These are phyloP conservation scores for Mellilla xanthometata DNA, from an alignment of 2,888 invertebrate species.

Conservation along the genomic window DNA sequence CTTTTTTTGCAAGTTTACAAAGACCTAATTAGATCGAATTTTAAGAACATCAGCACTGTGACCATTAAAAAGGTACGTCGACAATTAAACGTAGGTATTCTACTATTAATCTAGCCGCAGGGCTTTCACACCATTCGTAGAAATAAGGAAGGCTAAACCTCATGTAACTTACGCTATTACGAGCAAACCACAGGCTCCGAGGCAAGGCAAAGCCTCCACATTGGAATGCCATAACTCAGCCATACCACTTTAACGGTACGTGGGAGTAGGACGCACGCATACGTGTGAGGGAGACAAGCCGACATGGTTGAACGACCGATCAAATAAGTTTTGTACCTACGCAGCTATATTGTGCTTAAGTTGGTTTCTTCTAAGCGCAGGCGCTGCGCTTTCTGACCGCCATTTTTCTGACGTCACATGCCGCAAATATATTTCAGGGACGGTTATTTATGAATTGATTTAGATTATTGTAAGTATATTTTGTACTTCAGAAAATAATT, in stretches of 20 bases:
- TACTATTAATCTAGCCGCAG: too few relatives aligned
- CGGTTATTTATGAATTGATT: too few relatives aligned
- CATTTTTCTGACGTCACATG: constrained; percentile 46
- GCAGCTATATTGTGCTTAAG: constrained; percentile 71
- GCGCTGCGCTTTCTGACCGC: constrained; percentile 60
- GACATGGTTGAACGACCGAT: constrained; percentile 82
- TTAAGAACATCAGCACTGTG: too few relatives aligned
- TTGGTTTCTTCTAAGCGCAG: constrained; percentile 74
- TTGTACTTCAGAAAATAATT: too few relatives aligned
- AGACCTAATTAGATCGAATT: too few relatives aligned
- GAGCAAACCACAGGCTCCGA: constrained; percentile 66
- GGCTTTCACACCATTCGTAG: too few relatives aligned
- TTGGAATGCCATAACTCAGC: constrained; percentile 80
- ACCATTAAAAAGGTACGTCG: too few relatives aligned
- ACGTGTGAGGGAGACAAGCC: constrained; percentile 49
- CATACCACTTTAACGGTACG: constrained; percentile 79
- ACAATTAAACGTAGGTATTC: too few relatives aligned
- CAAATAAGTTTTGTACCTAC: constrained; percentile 81
- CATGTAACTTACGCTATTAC: constrained; percentile 59
- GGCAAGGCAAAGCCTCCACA: constrained; percentile 53
- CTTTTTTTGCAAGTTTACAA: too few relatives aligned
- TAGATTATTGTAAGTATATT: too few relatives aligned
- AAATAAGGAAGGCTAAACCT: constrained; percentile 53
- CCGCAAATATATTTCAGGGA: too few relatives aligned
- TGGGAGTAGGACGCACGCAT: constrained; percentile 56